A percentile compares a stretch with the other conserved stretches of the same genome.
Conservation (phyloP, 2,113 vertebrate genomes). For the Megalops atlanticus region DNA sequence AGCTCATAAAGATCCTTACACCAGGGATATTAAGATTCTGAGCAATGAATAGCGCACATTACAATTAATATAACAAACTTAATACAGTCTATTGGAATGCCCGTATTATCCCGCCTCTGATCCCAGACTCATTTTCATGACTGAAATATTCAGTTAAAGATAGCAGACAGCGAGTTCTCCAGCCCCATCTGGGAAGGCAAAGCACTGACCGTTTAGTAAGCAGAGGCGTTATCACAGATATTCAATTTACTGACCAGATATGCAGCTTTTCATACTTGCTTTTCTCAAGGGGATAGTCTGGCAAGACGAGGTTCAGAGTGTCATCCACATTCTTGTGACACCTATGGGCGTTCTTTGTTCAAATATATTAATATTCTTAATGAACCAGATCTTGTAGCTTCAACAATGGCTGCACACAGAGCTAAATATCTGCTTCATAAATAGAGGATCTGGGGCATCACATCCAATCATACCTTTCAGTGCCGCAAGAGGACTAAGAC, state of each 20-base stretch:
- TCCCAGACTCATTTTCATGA: neutral
- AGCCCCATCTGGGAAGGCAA: too few relatives aligned
- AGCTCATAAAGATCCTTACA: constrained; percentile 11
- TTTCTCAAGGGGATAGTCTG: neutral
- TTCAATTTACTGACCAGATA: neutral
- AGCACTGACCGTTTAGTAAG: neutral
- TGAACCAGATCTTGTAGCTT: too few relatives aligned
- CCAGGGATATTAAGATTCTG: constrained; percentile 23
- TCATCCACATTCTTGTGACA: too few relatives aligned
- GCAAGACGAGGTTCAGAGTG: too few relatives aligned
- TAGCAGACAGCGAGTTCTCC: too few relatives aligned
- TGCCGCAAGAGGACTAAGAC: too few relatives aligned
- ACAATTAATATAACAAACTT: constrained; percentile 65
- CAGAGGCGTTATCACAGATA: neutral
- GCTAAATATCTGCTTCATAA: too few relatives aligned
- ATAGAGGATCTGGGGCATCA: too few relatives aligned
- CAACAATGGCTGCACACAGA: too few relatives aligned
- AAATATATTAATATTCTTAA: too few relatives aligned
- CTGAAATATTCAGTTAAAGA: neutral
- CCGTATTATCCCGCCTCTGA: neutral
- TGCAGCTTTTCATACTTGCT: neutral
- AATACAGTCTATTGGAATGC: constrained; percentile 45
- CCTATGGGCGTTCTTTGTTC: too few relatives aligned
- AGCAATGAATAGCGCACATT: constrained; percentile 43
- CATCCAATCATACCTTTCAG: too few relatives aligned